Evolutionary conservation across 2,797 vertebrate species (phyloP), one percentile per base, ranked within the genome.

Genomic region (Catharus ustulatus): DNA sequence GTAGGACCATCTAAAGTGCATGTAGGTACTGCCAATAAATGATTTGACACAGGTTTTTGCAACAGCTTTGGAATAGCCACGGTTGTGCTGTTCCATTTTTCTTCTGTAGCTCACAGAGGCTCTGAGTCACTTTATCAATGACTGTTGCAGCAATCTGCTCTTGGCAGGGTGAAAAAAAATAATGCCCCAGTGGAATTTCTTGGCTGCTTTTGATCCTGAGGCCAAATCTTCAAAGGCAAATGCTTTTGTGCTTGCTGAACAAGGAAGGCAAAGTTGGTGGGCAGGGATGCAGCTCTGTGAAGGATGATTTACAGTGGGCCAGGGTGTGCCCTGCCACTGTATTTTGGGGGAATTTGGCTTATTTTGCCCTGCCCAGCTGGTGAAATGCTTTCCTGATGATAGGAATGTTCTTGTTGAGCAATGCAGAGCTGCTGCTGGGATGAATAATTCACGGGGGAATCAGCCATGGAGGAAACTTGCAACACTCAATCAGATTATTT

Each of bases 381-480:
- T 61, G 36, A 72, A 89, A 30, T 61, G 36, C 43, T 86, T 91
- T 78, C 51, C 36, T 55, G 36, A 49, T 58, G 22, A 3, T 5
- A 88, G 71, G 69, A 89, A 77, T 80, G 89, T 67, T 92, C 74
- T 66, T 88, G 20, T 94, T 89, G 76, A 91, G 89, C 89, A 64
- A 87, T 10, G 45, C 16, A 52, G 78, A 59, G 36, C 66, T 81
- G 61, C 68, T 87, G 51, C 58, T 81, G 67, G 29, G 69, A 75
- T 93, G 76, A 95, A 91, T 91, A 92, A 95, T 88, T 93, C 79
- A 81, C 4, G 0, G 38, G 13, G 20, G 86, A 85, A 95, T 89
- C 82, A 78, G 34, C 52, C 15, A 5, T 9, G 58, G 79, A 93
- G 84, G 80, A 73, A 94, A 38, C 52, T 82, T 90, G 68, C 66